Evolutionary conservation across 2,888 invertebrate genomes (phyloP), one percentile per base, ranked within the genome.

Genomic region (Iphiclides podalirius): DNA sequence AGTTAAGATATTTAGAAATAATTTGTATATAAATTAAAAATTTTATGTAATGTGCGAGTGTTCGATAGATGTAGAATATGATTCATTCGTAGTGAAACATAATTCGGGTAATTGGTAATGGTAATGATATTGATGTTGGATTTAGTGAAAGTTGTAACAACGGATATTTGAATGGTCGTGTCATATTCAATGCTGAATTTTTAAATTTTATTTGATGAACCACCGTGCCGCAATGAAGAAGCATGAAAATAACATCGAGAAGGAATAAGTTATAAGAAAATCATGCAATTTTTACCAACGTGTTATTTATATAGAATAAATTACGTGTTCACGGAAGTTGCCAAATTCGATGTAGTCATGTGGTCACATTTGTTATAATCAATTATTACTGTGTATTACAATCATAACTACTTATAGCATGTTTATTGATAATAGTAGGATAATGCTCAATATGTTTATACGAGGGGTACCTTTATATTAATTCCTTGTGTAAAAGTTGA

Each of bases 21-120:
- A 83, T 70, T 74, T 88, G 88, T 88, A 88, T 87, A 88, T 88
- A 86, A 70, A 79, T 86, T 4, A 20, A 28, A 28, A 28, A 2
- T 28, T 84, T 82, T 84, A 82, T 81, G 79, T 84, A 79, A 83
- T 75, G 88, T 88, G 87, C 74, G 88, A 79, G 87, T 88, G 87
- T 86, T 87, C 75, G 79, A 85, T 88, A 88, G 86, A 66, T 75
- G 87, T 88, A 87, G 88, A 72, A 74, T 74, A 82, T 85, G 81
- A 75, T 76, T 75, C 66, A 76, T 68, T 77, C 67, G 82, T 84
- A 81, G 85, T 64, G n/a, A 61, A 71, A 61, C 60, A 70, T 66
- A 63, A 67, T 71, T 71, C 49, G 55, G 56, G 57, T 50, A 47
- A 50, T 51, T 50, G 40, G 34, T 44, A 52, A 52, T 49, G 28